A percentile compares a stretch with the other conserved stretches of the same genome.
Evolutionary conservation across 2,113 vertebrate genomes (phyloP).

Genomic region (Notechis scutatus): DNA sequence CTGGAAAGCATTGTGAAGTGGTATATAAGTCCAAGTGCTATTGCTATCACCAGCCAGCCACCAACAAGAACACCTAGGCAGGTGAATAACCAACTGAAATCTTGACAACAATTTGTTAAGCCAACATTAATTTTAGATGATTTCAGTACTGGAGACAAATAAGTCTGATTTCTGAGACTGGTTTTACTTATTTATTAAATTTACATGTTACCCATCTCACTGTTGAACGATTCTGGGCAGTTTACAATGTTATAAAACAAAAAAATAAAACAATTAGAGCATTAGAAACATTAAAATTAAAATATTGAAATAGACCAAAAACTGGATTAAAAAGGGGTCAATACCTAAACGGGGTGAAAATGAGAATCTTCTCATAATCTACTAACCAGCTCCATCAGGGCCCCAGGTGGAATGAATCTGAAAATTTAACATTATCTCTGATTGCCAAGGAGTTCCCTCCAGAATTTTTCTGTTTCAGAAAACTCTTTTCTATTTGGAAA

Average conservation of each 20-base stretch:
- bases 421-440: neutral
- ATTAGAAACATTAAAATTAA: neutral
- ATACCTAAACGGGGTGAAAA: neutral
- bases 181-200: neutral
- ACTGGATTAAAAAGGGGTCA: neutral
- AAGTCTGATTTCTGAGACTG: neutral
- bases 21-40: neutral
- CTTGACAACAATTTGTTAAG: neutral
- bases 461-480: slow-evolving; percentile 36
- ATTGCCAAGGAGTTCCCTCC: slow-evolving; percentile 21
- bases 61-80: neutral
- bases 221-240: neutral
- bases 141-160: neutral
- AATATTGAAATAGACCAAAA: neutral
- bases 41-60: neutral
- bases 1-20: too few species aligned
- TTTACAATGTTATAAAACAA: neutral
- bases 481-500: neutral
- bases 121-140: neutral
- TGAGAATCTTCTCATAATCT: neutral
- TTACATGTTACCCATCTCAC: neutral
- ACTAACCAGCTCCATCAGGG: neutral
- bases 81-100: neutral
- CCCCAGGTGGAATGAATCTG: neutral
- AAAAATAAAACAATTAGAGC: neutral